These are phyloP conservation scores for Cyrtonyx montezumae DNA, from an alignment of 2,113 vertebrate genomes.

Conservation along the genomic window DNA sequence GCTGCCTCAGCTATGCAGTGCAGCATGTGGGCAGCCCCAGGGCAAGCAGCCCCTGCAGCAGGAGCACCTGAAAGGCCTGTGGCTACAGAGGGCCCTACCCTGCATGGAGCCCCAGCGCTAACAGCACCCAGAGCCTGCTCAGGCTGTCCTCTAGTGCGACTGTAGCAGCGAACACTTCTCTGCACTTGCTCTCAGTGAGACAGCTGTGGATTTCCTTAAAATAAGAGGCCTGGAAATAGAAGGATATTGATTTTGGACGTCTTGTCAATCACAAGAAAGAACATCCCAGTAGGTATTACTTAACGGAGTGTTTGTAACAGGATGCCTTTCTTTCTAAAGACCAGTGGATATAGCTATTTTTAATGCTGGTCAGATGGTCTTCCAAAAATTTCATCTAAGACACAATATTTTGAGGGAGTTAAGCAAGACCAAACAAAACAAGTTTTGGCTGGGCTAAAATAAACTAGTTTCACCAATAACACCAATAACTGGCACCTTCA, in stretches of 20 bases:
- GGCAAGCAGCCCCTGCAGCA: neutral
- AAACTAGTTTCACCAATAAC: neutral
- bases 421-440: neutral
- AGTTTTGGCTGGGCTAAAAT: neutral
- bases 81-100: neutral
- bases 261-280: conserved; percentile 50
- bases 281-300: neutral
- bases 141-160: neutral
- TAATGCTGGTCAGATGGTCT: neutral
- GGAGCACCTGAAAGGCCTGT: neutral
- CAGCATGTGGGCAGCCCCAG: neutral
- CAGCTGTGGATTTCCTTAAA: conserved; percentile 33
- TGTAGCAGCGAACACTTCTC: neutral
- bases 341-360: neutral
- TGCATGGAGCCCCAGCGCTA: neutral
- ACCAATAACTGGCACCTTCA: neutral
- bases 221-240: conserved; percentile 51
- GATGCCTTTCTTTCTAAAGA: conserved; percentile 7
- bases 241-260: conserved; percentile 36
- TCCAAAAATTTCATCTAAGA: neutral
- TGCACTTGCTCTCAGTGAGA: neutral
- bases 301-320: conserved; percentile 1
- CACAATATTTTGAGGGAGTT: neutral
- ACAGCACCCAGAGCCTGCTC: neutral
- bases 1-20: neutral